A percentile compares a stretch with the other conserved stretches of the same genome.
phyloP scores from a whole-genome alignment of 2,888 invertebrate genomes.

The Tuta absoluta region DNA sequence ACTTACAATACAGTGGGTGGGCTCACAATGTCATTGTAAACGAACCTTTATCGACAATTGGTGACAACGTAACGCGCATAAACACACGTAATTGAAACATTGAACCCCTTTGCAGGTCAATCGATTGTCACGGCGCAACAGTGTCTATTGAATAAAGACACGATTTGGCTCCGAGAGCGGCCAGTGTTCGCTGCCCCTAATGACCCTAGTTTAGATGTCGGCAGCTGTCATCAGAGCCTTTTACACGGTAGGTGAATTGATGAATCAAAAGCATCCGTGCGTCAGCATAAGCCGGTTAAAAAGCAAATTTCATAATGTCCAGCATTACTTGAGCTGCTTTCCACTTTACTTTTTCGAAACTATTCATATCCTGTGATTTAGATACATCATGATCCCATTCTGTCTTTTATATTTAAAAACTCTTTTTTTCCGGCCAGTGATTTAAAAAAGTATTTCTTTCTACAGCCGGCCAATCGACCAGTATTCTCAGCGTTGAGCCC shows the following conservation, averaged over 20 bases:
- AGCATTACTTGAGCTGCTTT: too few species aligned
- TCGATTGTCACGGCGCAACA: conserved; percentile 77
- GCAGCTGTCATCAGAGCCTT: conserved; percentile 74
- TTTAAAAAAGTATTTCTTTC: conserved; percentile 36
- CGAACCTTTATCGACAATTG: conserved; percentile 26
- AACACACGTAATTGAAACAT: conserved; percentile 59
- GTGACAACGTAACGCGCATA: conserved; percentile 22
- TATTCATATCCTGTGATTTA: not conserved
- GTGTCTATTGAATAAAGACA: conserved; percentile 77
- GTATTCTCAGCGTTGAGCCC: conserved; percentile 71
- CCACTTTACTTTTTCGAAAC: not conserved
- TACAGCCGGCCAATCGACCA: conserved; percentile 71
- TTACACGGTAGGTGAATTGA: conserved; percentile 64
- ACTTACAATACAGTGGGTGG: conserved; percentile 18
- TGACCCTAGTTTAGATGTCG: conserved; percentile 64
- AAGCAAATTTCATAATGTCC: too few species aligned
- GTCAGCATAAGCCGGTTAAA: not conserved
- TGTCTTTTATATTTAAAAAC: not conserved
- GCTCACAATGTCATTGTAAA: conserved; percentile 29
- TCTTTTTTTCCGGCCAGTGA: conserved; percentile 25
- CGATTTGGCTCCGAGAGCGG: conserved; percentile 74
- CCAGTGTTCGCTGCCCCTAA: conserved; percentile 69
- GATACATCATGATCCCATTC: too few species aligned
- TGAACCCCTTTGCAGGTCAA: conserved; percentile 70
- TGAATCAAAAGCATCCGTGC: conserved; percentile 13